Evolutionary conservation across 2,888 invertebrate genomes (phyloP), one percentile per base, ranked within the genome.

Genomic region (Chloromyia formosa): DNA sequence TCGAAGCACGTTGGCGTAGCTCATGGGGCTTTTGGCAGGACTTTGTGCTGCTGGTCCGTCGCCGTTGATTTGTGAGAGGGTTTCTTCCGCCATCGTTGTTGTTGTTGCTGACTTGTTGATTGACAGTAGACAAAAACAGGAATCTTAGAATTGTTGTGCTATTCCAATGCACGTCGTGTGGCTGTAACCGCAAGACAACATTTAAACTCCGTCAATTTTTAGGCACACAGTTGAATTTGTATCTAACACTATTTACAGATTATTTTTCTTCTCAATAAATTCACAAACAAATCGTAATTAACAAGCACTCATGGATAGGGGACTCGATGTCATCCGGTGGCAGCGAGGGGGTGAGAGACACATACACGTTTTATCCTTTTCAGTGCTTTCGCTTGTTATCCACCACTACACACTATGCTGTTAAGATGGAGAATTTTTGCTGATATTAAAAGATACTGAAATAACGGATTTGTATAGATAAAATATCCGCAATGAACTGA

Each of bases 31-130:
- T 12, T 66, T 66, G 7, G 10, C n/a, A 10, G 49, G 66, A 12
- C 10, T 20, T 3, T 22, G 3, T 14, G 35, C 12, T 56, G 10
- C 14, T 42, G 56, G 58, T 18, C 27, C 45, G 7, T 58, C 58
- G 20, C 4, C 35, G 16, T n/a, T 53, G 5, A 9, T 12, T 61
- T 60, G 58, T 16, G 27, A 3, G 42, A 49, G 27, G 0, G 60
- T 73, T 61, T 73, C 73, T 16, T 73, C 73, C 10, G 73, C 61
- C 73, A 73, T 73, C 23, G 35, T 42, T 60, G 1, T 35, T 60
- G 1, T 35, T 35, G 27, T 35, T 35, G 27, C 27, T 12, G 40
- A 20, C 20, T 35, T 35, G 27, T 35, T 35, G 27, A 35, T 35
- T 35, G 27, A 35, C 27, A 35, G 27, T 4, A 35, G 27, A n/a